Conservation (phyloP, 1,140 invertebrate genomes). For the Psix sp. region DNA sequence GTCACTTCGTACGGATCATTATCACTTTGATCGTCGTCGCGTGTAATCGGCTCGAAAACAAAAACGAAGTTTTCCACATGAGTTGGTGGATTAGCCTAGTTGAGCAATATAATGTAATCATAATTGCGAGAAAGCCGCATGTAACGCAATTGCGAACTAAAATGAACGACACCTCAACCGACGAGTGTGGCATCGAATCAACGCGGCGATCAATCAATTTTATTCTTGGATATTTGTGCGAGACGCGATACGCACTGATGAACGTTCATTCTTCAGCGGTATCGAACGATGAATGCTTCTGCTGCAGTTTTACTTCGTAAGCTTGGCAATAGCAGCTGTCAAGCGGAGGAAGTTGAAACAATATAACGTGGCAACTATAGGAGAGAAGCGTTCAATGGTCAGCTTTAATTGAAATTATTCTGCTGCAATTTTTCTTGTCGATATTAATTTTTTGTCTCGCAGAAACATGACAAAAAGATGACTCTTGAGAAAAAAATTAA, state of each 20-base stretch:
- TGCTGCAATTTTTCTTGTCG: constrained; percentile 16
- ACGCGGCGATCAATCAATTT: constrained; percentile 52
- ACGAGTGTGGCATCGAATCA: constrained; percentile 28
- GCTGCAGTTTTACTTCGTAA: constrained; percentile 32
- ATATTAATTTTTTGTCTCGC: constrained; percentile 12
- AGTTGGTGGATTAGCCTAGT: constrained; percentile 24
- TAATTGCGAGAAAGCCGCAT: constrained; percentile 20
- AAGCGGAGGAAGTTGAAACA: constrained; percentile 46
- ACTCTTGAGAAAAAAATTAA: constrained; percentile 13
- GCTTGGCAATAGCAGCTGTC: constrained; percentile 43
- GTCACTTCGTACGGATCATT: constrained; percentile 28
- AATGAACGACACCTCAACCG: constrained; percentile 17
- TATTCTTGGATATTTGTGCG: constrained; percentile 30
- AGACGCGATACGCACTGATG: constrained; percentile 46
- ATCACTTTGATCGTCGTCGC: constrained; percentile 22
- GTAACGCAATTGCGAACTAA: constrained; percentile 28
- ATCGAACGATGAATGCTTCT: constrained; percentile 44
- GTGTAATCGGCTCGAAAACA: constrained; percentile 33
- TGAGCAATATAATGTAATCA: constrained; percentile 28
- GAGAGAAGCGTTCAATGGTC: constrained; percentile 18
- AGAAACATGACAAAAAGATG: not conserved
- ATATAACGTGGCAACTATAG: constrained; percentile 21
- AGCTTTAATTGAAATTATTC: constrained; percentile 43
- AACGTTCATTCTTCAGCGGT: constrained; percentile 43
- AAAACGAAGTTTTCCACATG: constrained; percentile 22